phyloP scores from a whole-genome alignment of 2,113 vertebrate genomes.

The Rissa tridactyla region DNA sequence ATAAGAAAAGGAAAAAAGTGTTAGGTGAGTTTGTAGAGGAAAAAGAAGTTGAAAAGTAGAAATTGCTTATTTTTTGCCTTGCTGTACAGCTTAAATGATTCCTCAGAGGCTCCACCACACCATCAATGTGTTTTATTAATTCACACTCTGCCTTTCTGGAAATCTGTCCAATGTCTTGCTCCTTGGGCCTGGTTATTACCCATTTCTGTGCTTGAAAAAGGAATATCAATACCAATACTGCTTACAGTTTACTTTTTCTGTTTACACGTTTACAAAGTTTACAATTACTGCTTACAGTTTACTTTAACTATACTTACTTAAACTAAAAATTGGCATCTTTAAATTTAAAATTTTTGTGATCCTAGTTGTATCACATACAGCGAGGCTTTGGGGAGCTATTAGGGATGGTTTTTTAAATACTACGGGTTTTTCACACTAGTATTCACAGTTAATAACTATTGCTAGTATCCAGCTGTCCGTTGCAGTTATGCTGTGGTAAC shows the following conservation, averaged over 20 bases:
- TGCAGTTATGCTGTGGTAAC: not conserved
- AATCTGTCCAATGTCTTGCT: not conserved
- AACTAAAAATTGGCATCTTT: not conserved
- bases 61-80: not conserved
- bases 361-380: too few relatives aligned
- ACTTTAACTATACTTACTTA: not conserved
- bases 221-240: not conserved
- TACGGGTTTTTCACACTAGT: not conserved
- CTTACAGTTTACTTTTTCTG: not conserved
- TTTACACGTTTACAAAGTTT: too few relatives aligned
- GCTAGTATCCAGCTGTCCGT: not conserved
- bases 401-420: not conserved
- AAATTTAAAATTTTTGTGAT: not conserved
- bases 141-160: constrained; percentile 7
- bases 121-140: not conserved
- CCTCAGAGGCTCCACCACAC: not conserved
- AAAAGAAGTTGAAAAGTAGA: not conserved
- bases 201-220: not conserved
- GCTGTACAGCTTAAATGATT: not conserved
- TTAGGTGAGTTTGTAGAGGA: not conserved
- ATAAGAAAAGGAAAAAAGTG: not conserved
- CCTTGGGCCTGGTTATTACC: not conserved
- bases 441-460: not conserved
- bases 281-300: not conserved
- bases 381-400: not conserved